A percentile compares a stretch with the other conserved stretches of the same genome.
phyloP scores from a whole-genome alignment of 1,140 invertebrate genomes.

The Spodoptera frugiperda region DNA sequence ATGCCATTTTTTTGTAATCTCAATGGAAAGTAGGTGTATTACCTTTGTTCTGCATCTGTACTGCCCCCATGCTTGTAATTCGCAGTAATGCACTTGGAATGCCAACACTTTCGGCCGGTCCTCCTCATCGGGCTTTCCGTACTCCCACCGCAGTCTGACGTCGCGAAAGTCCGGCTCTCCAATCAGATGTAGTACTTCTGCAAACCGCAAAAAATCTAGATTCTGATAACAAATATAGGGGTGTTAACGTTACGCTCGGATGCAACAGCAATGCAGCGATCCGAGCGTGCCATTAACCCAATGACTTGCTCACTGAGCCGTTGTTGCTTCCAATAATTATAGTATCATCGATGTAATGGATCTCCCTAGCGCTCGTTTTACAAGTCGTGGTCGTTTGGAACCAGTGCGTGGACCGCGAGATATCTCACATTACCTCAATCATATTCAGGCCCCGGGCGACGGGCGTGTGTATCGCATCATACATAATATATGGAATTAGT shows the following conservation, averaged over 20 bases:
- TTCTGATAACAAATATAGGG: conserved; percentile 34
- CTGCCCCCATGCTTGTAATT: conserved; percentile 91
- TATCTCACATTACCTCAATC: conserved; percentile 30
- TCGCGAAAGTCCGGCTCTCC: conserved; percentile 91
- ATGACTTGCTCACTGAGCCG: conserved; percentile 77
- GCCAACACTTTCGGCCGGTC: conserved; percentile 71
- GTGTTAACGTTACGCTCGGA: conserved; percentile 56
- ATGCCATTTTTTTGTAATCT: neutral
- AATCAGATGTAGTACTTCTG: conserved; percentile 89
- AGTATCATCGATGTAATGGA: conserved; percentile 67
- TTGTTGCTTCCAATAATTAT: conserved; percentile 61
- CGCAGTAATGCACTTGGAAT: conserved; percentile 91
- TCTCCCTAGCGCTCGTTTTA: conserved; percentile 46
- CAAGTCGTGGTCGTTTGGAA: neutral
- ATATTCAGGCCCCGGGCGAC: conserved; percentile 9
- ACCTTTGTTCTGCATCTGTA: conserved; percentile 90
- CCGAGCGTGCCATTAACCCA: conserved; percentile 78
- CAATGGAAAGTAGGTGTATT: conserved; percentile 27
- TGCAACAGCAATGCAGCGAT: conserved; percentile 66
- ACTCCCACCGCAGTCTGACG: conserved; percentile 90
- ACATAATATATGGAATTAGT: conserved; percentile 32
- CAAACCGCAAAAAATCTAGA: conserved; percentile 47
- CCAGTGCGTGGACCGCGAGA: conserved; percentile 18
- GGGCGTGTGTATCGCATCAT: conserved; percentile 19
- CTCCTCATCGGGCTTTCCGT: conserved; percentile 70